phyloP scores from a whole-genome alignment of 2,888 invertebrate species.

The Tinea semifulvella region DNA sequence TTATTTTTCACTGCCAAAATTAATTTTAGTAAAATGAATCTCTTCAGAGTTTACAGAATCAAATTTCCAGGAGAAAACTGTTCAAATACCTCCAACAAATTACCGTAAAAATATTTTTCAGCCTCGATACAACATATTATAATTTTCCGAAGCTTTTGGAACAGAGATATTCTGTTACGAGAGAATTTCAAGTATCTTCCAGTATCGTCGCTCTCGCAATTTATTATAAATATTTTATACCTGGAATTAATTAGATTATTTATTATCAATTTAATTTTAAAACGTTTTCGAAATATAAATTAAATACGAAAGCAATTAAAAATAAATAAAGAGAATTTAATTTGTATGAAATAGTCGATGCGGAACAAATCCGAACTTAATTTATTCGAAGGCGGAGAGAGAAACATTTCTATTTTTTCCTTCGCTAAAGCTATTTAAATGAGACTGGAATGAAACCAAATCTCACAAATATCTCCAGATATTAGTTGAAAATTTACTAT shows the following conservation, averaged over 20 bases:
- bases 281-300: background rate
- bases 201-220: too few relatives aligned
- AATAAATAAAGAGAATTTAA: background rate
- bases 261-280: too few relatives aligned
- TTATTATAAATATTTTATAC: too few relatives aligned
- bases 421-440: conserved; percentile 8
- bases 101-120: too few relatives aligned
- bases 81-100: too few relatives aligned
- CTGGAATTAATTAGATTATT: too few relatives aligned
- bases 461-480: conserved; percentile 3
- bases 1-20: conserved; percentile 46
- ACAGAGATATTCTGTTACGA: too few relatives aligned
- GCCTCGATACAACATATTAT: too few relatives aligned
- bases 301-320: conserved; percentile 6
- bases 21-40: conserved; percentile 45
- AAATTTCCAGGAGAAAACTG: conserved; percentile 6
- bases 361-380: conserved; percentile 31
- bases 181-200: too few relatives aligned
- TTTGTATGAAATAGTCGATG: conserved; percentile 5
- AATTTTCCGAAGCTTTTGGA: too few relatives aligned
- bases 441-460: background rate
- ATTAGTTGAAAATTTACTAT: background rate
- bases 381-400: conserved; percentile 34
- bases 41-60: conserved; percentile 14
- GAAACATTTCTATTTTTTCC: conserved; percentile 31